Evolutionary conservation across 2,113 vertebrate genomes (phyloP).

Genomic region (Heteronetta atricapilla): DNA sequence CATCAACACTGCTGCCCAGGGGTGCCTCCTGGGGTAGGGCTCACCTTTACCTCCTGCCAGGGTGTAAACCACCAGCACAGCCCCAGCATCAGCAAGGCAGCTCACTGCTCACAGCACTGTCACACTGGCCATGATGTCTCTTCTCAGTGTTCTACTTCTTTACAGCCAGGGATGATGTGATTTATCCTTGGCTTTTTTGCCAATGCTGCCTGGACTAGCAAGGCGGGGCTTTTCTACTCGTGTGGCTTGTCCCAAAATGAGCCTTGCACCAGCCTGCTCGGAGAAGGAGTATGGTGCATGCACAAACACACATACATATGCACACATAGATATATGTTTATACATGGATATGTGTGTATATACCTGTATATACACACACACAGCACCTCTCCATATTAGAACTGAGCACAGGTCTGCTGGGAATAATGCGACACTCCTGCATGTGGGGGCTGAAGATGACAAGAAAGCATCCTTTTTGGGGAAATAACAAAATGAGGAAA

Average conservation of each 20-base stretch:
- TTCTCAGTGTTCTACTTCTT: neutral
- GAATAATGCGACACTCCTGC: neutral
- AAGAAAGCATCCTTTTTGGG: neutral
- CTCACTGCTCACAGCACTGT: neutral
- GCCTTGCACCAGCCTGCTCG: neutral
- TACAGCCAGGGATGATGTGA: neutral
- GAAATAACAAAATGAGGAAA: neutral
- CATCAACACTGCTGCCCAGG: rapidly evolving
- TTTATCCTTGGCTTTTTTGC: neutral
- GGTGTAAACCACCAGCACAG: neutral
- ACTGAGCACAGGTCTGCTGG: rapidly evolving
- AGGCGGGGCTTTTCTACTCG: neutral
- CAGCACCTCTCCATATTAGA: rapidly evolving
- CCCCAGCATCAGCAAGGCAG: rapidly evolving
- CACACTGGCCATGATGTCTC: neutral
- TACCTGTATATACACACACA: too few relatives aligned
- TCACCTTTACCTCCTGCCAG: rapidly evolving
- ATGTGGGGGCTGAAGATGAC: neutral
- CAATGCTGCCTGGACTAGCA: neutral
- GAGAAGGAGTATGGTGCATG: rapidly evolving
- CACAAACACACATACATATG: rapidly evolving
- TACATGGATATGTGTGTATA: too few relatives aligned
- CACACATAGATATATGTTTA: too few relatives aligned
- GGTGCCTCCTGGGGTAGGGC: neutral
- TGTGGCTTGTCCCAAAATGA: neutral